These are phyloP conservation scores for Lepidurus arcticus DNA, from an alignment of 1,140 invertebrate genomes.

Conservation along the genomic window DNA sequence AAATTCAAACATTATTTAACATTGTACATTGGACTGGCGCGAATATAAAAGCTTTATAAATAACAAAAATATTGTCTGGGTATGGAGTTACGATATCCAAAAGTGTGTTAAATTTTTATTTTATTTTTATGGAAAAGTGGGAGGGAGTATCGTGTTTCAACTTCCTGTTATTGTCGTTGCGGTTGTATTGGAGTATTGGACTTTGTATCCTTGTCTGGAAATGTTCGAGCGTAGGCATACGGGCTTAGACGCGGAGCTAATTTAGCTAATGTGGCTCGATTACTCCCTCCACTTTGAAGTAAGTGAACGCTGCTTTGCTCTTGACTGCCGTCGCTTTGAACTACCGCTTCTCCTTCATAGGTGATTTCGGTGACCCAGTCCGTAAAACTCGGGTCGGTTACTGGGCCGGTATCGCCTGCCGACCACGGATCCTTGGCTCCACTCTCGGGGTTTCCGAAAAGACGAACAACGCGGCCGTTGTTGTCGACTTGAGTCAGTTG, in stretches of 20 bases:
- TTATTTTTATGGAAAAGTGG: not conserved
- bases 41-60: too few species aligned
- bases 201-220: not conserved
- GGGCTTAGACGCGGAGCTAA: not conserved
- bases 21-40: too few species aligned
- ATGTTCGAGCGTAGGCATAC: not conserved
- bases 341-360: not conserved
- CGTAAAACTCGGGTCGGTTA: not conserved
- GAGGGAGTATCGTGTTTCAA: not conserved
- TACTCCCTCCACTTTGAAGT: not conserved
- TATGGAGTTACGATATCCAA: too few species aligned
- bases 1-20: too few species aligned
- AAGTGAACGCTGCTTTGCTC: not conserved
- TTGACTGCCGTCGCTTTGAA: not conserved
- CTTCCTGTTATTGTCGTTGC: not conserved
- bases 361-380: conserved; percentile 2
- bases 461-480: conserved; percentile 24
- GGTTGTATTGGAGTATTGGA: not conserved
- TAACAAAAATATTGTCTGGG: too few species aligned
- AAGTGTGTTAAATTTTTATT: too few species aligned
- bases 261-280: not conserved
- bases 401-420: not conserved
- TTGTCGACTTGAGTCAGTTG: conserved; percentile 28
- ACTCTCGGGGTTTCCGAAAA: conserved; percentile 21
- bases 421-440: not conserved